phyloP scores from a whole-genome alignment of 2,797 vertebrate species.

The Amblyopsis hoosieri region DNA sequence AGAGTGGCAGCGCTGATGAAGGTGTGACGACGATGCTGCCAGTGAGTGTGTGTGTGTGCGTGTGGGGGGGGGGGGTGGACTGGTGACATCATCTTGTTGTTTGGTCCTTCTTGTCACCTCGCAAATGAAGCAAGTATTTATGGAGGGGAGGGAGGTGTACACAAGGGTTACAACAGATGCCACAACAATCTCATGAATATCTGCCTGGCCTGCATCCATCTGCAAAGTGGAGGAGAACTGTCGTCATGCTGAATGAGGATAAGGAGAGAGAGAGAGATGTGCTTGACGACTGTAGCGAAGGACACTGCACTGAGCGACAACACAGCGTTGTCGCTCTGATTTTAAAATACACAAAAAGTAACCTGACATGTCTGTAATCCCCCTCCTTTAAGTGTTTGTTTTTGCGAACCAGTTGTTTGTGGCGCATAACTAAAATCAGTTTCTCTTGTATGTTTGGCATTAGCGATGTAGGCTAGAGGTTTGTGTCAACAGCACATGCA shows the following conservation, averaged over 20 bases:
- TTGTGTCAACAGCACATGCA: conserved; percentile 16
- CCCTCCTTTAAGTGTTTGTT: conserved; percentile 37
- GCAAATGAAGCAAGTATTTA: conserved; percentile 64
- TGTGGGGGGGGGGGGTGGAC: conserved; percentile 28
- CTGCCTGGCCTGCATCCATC: conserved; percentile 63
- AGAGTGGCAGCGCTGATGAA: conserved; percentile 18
- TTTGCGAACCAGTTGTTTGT: conserved; percentile 38
- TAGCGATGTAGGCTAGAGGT: conserved; percentile 14
- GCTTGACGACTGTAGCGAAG: too few species aligned
- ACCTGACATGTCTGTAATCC: conserved; percentile 22
- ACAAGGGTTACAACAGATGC: conserved; percentile 15
- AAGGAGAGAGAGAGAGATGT: too few species aligned
- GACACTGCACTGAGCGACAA: too few species aligned
- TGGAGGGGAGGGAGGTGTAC: conserved; percentile 20
- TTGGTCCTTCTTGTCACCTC: conserved; percentile 35
- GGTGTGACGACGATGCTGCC: neutral
- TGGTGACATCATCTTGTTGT: conserved; percentile 59
- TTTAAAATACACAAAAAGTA: conserved; percentile 34
- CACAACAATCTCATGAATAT: conserved; percentile 51
- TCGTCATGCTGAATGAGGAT: neutral
- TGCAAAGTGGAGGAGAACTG: conserved; percentile 57
- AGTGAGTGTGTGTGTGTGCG: conserved; percentile 16
- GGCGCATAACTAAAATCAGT: conserved; percentile 40
- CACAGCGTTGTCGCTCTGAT: conserved; percentile 19
- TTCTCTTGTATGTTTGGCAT: conserved; percentile 11